Evolutionary conservation across 2,113 vertebrate genomes (phyloP).

Genomic region (Melanerpes aurifrons): DNA sequence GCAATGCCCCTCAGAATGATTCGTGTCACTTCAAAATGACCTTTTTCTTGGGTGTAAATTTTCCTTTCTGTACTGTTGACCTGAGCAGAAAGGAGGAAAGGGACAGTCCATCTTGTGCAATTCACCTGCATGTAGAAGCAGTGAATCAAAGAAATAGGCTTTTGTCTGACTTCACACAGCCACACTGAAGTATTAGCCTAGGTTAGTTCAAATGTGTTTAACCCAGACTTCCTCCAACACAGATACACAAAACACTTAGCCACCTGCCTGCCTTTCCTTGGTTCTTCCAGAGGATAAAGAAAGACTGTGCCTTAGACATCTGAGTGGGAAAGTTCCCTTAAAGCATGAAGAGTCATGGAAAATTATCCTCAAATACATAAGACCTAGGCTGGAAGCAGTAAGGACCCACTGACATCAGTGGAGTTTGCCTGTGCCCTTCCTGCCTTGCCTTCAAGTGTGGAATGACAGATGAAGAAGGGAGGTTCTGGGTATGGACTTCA

Average conservation of each 20-base stretch:
- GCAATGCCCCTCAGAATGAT: constrained; percentile 37
- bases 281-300: neutral
- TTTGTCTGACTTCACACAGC: neutral
- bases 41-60: neutral
- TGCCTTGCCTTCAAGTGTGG: rapidly evolving
- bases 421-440: neutral
- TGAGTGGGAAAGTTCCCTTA: neutral
- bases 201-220: neutral
- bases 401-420: neutral
- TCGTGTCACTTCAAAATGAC: neutral
- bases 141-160: neutral
- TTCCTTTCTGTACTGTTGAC: neutral
- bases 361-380: neutral
- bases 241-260: neutral
- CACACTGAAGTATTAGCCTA: neutral
- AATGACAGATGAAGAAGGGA: neutral
- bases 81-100: neutral
- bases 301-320: neutral
- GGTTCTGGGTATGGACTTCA: neutral
- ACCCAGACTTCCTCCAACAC: neutral
- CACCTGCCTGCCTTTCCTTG: neutral
- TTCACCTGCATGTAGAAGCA: neutral
- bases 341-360: neutral
- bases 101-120: neutral
- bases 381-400: no score